Evolutionary conservation across 2,113 vertebrate genomes (phyloP).

Genomic region (Pristiophorus japonicus): DNA sequence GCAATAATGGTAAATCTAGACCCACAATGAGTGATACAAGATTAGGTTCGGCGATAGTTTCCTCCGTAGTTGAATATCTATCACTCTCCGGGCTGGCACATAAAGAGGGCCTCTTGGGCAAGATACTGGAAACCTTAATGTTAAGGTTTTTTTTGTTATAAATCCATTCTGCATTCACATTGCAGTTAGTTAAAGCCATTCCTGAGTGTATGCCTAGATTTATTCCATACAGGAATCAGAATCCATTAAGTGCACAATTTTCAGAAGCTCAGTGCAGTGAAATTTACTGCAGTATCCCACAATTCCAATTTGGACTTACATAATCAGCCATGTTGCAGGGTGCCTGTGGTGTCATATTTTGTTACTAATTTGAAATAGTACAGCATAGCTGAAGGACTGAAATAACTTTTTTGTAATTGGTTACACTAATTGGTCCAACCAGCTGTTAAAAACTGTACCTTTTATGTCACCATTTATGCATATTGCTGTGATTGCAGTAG

Average conservation of each 20-base stretch:
- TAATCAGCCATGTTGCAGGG: slow-evolving; percentile 18
- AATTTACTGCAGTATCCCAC: slow-evolving; percentile 35
- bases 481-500: slow-evolving; percentile 30
- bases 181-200: background rate
- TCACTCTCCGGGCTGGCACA: background rate
- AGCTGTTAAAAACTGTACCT: slow-evolving; percentile 35
- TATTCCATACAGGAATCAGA: background rate
- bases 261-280: background rate
- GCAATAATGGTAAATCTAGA: background rate
- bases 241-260: background rate
- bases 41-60: background rate
- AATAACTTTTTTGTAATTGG: slow-evolving; percentile 35
- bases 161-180: background rate
- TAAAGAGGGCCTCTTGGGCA: background rate
- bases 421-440: slow-evolving; percentile 31
- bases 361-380: slow-evolving; percentile 32
- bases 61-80: background rate
- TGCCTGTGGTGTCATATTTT: slow-evolving; percentile 29
- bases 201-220: background rate
- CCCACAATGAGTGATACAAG: background rate
- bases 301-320: background rate
- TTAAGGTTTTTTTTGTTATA: background rate
- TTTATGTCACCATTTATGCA: slow-evolving; percentile 35
- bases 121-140: background rate
- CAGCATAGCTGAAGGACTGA: slow-evolving; percentile 21